These are phyloP conservation scores for Phalera bucephala DNA, from an alignment of 2,888 invertebrate species.

Conservation along the genomic window DNA sequence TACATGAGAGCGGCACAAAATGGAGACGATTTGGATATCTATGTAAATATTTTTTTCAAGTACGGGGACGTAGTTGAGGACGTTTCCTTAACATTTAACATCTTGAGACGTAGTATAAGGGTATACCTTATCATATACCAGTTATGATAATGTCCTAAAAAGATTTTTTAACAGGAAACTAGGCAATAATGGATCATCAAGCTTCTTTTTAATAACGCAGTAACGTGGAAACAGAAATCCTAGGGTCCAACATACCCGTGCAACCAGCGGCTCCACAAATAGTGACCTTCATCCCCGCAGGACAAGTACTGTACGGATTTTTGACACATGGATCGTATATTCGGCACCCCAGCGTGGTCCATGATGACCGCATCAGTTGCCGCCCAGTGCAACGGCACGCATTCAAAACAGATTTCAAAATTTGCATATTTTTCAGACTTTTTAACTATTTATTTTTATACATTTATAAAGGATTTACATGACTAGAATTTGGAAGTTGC, in stretches of 20 bases:
- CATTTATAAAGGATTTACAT: constrained; percentile 8
- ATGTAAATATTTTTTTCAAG: too few relatives aligned
- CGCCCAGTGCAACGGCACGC: constrained; percentile 12
- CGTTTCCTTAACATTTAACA: too few relatives aligned
- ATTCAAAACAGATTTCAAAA: constrained; percentile 18
- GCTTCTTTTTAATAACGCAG: too few relatives aligned
- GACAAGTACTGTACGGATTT: constrained; percentile 46
- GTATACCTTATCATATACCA: too few relatives aligned
- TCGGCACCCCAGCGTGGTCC: constrained; percentile 1
- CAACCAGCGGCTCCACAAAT: constrained; percentile 80
- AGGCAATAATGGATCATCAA: too few relatives aligned
- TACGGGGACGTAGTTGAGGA: too few relatives aligned
- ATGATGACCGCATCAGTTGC: constrained; percentile 7
- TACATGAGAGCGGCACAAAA: too few relatives aligned
- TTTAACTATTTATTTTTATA: constrained; percentile 9
- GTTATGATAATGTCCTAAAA: too few relatives aligned
- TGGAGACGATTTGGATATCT: too few relatives aligned
- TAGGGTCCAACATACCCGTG: constrained; percentile 73
- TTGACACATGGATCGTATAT: constrained; percentile 3
- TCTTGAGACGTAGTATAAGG: too few relatives aligned
- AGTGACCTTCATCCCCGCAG: constrained; percentile 78
- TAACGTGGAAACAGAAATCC: too few relatives aligned
- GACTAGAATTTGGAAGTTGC: constrained; percentile 13
- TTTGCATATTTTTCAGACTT: constrained; percentile 24
- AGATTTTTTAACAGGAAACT: too few relatives aligned